Conservation (phyloP, 2,888 invertebrate genomes). For the Drosophila melanosoma region DNA sequence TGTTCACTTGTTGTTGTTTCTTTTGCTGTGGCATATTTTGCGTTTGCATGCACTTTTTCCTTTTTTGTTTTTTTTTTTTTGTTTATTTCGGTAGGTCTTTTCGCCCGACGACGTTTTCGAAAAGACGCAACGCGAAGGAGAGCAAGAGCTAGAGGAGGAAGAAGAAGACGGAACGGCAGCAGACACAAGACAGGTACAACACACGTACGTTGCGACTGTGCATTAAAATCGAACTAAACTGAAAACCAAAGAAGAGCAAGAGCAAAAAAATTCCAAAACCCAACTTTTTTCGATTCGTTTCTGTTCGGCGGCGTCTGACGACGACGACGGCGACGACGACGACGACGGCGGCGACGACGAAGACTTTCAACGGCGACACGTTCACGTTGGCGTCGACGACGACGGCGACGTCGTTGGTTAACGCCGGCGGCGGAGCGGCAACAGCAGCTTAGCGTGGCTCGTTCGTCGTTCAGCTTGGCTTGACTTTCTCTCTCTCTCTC, state of each 20-base stretch:
- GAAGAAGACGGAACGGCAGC: slow-evolving; percentile 23
- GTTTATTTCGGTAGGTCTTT: slow-evolving; percentile 34
- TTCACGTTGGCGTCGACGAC: slow-evolving; percentile 39
- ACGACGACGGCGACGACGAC: slow-evolving; percentile 28
- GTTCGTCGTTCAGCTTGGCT: slow-evolving; percentile 82
- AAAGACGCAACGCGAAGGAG: slow-evolving; percentile 43
- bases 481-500: slow-evolving; percentile 62
- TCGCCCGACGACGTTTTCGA: slow-evolving; percentile 38
- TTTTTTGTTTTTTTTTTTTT: slow-evolving; percentile 12
- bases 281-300: slow-evolving; percentile 71
- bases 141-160: slow-evolving; percentile 36
- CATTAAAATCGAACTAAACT: slow-evolving; percentile 83
- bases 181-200: slow-evolving; percentile 50
- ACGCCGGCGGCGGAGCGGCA: slow-evolving; percentile 80
- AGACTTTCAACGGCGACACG: slow-evolving; percentile 68
- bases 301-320: slow-evolving; percentile 51
- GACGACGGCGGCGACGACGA: slow-evolving; percentile 49
- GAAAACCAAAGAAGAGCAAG: slow-evolving; percentile 84
- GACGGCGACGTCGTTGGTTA: slow-evolving; percentile 64
- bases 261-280: slow-evolving; percentile 84
- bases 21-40: slow-evolving; percentile 36
- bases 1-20: slow-evolving; percentile 35
- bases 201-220: slow-evolving; percentile 79
- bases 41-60: slow-evolving; percentile 49
- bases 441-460: slow-evolving; percentile 78